phyloP scores from a whole-genome alignment of 2,888 invertebrate species.

The Idaea biselata region DNA sequence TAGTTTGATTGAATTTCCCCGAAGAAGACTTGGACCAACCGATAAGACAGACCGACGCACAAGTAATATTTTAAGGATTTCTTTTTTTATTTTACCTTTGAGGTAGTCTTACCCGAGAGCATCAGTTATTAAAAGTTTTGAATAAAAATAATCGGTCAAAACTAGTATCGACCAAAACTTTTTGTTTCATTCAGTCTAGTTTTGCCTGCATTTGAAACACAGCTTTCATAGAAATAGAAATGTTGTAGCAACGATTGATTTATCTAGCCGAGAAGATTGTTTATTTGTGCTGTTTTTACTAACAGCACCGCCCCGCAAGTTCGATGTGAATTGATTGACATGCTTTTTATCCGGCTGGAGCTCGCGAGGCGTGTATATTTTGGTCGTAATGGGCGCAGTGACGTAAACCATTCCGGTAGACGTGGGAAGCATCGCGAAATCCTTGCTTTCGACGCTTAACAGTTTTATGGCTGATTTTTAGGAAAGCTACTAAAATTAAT shows the following conservation, averaged over 20 bases:
- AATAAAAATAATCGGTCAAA: no score
- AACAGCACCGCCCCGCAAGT: conserved; percentile 43
- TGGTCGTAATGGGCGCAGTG: conserved; percentile 65
- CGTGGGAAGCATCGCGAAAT: conserved; percentile 62
- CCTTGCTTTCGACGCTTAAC: conserved; percentile 50
- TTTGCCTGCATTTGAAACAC: not conserved
- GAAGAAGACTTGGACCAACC: no score
- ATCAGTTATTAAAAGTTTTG: no score
- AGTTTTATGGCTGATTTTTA: conserved; percentile 48
- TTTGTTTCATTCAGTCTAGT: no score
- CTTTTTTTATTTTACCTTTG: no score
- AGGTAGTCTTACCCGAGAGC: no score
- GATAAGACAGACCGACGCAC: no score
- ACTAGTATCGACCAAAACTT: no score
- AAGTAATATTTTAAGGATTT: no score
- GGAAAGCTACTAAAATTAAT: conserved; percentile 27
- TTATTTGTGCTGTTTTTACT: conserved; percentile 40
- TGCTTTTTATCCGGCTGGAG: conserved; percentile 59
- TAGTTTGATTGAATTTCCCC: no score
- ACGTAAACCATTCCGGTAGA: conserved; percentile 68
- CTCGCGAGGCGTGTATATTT: conserved; percentile 65
- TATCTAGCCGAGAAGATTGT: conserved; percentile 25
- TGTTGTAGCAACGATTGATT: conserved; percentile 34
- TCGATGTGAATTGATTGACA: conserved; percentile 71
- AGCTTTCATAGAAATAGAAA: conserved; percentile 10